Evolutionary conservation across 2,113 vertebrate species (phyloP).

Genomic region (Phaethon lepturus): DNA sequence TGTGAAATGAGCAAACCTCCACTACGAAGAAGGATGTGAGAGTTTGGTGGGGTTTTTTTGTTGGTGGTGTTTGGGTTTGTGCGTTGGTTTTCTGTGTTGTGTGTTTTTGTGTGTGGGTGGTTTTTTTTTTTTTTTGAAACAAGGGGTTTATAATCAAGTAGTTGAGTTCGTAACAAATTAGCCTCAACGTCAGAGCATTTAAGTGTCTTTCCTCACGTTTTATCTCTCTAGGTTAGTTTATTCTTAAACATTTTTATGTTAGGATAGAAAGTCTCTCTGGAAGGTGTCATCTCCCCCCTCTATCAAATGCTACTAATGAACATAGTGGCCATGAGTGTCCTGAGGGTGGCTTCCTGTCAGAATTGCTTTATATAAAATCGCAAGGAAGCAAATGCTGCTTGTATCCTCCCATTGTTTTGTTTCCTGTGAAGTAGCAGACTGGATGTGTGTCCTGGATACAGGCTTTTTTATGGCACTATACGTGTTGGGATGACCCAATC

Average conservation of each 20-base stretch:
- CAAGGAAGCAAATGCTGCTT: conserved; percentile 27
- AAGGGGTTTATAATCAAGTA: background rate
- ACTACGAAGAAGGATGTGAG: background rate
- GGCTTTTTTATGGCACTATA: background rate
- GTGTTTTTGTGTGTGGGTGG: too few species aligned
- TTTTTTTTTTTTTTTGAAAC: background rate
- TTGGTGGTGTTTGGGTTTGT: too few species aligned
- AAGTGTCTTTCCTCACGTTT: background rate
- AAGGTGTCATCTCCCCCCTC: background rate
- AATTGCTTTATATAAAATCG: background rate
- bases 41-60: background rate
- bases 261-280: background rate
- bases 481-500: conserved; percentile 13
- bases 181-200: background rate
- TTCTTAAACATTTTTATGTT: background rate
- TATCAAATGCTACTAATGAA: background rate
- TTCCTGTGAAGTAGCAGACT: conserved; percentile 59
- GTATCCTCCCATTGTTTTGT: conserved; percentile 55
- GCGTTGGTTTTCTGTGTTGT: too few species aligned
- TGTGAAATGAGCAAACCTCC: background rate
- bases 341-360: conserved; percentile 11
- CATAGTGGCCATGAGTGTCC: background rate
- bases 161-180: background rate
- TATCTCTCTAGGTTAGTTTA: background rate
- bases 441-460: conserved; percentile 43